Evolutionary conservation across 2,888 invertebrate genomes (phyloP).

Genomic region (Plagiodera versicolora): DNA sequence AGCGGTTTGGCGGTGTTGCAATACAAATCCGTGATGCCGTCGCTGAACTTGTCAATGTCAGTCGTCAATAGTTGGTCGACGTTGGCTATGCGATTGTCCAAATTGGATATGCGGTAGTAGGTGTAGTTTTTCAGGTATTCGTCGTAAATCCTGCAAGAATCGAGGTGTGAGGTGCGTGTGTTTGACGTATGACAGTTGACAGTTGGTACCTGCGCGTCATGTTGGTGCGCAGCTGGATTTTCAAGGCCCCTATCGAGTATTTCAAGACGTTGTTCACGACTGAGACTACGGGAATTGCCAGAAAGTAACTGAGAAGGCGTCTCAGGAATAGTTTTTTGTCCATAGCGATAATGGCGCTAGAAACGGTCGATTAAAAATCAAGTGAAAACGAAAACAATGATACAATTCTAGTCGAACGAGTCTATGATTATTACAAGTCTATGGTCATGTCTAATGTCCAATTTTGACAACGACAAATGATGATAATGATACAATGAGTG

Average conservation of each 20-base stretch:
- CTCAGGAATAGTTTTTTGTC: slow-evolving; percentile 74
- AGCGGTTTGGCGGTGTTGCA: slow-evolving; percentile 95
- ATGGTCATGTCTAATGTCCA: too few species aligned
- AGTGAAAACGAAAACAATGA: too few species aligned
- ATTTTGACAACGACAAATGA: too few species aligned
- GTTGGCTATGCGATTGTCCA: slow-evolving; percentile 93
- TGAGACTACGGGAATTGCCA: slow-evolving; percentile 88
- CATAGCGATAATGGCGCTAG: slow-evolving; percentile 90
- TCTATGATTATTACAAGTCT: too few species aligned
- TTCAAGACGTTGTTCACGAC: slow-evolving; percentile 92
- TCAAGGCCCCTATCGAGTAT: slow-evolving; percentile 92
- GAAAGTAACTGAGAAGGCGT: slow-evolving; percentile 75
- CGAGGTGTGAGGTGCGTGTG: background rate
- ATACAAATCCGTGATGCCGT: slow-evolving; percentile 92
- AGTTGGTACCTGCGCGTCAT: slow-evolving; percentile 68
- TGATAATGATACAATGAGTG: too few species aligned
- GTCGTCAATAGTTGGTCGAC: slow-evolving; percentile 95
- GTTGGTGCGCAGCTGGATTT: slow-evolving; percentile 86
- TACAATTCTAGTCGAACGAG: too few species aligned
- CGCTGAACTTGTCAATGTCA: slow-evolving; percentile 97
- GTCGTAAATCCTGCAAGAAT: slow-evolving; percentile 65
- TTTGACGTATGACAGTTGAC: background rate
- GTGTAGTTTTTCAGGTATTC: slow-evolving; percentile 96
- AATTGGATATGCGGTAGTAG: slow-evolving; percentile 94
- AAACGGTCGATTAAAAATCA: too few species aligned